Conservation (phyloP, 2,888 invertebrate genomes). For the Erannis defoliaria region DNA sequence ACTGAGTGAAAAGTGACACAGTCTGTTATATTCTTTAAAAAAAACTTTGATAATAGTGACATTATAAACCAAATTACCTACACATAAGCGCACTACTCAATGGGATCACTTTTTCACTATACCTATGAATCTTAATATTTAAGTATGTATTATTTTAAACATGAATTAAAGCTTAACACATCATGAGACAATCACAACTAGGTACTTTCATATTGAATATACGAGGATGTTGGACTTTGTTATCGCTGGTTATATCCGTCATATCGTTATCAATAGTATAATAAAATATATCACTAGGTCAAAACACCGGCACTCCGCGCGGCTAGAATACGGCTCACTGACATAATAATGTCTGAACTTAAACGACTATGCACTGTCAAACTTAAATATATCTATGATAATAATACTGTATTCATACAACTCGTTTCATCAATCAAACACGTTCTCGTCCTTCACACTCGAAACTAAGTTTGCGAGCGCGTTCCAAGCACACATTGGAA, state of each 20-base stretch:
- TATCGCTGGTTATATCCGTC: background rate
- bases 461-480: background rate
- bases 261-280: background rate
- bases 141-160: no score
- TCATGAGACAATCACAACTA: background rate
- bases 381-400: no score
- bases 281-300: constrained; percentile 1
- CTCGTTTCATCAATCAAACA: background rate
- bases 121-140: no score
- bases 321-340: background rate
- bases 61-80: no score
- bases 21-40: no score
- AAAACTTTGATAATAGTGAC: no score
- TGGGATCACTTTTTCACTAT: no score
- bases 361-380: no score
- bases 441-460: background rate
- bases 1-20: no score
- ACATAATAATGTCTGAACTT: no score
- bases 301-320: constrained; percentile 2
- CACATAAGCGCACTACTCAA: no score
- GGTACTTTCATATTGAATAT: background rate
- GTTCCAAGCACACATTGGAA: background rate
- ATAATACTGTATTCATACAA: background rate
- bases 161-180: background rate
- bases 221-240: constrained; percentile 3